A percentile compares a stretch with the other conserved stretches of the same genome.
phyloP scores from a whole-genome alignment of 2,888 invertebrate genomes.

The Cinara cedri region DNA sequence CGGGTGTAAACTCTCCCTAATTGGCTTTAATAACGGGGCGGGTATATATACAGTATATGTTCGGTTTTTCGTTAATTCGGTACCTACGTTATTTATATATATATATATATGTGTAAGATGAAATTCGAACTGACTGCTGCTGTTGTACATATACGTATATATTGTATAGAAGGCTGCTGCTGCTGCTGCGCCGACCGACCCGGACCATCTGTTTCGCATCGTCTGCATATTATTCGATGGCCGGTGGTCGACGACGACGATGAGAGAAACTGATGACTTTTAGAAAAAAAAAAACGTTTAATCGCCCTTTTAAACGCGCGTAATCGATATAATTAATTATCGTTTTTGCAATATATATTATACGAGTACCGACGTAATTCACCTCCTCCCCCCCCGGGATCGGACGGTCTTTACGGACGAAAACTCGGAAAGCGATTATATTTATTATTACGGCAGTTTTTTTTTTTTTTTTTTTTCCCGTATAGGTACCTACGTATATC shows the following conservation, averaged over 20 bases:
- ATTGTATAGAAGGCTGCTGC: background rate
- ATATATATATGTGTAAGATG: background rate
- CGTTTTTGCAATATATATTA: background rate
- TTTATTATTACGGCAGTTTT: no score
- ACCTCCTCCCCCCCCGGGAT: background rate
- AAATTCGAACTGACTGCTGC: background rate
- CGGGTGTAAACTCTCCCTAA: conserved; percentile 12
- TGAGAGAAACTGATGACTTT: background rate
- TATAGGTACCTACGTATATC: no score
- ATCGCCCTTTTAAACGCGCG: conserved; percentile 14
- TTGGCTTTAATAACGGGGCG: conserved; percentile 38
- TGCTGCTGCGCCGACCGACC: background rate
- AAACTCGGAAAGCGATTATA: conserved; percentile 27
- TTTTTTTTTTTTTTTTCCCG: no score
- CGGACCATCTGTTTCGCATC: conserved; percentile 8
- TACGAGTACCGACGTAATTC: no score
- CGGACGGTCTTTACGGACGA: background rate
- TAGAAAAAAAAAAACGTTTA: background rate
- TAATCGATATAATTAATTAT: no score
- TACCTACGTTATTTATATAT: no score
- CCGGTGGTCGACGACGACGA: conserved; percentile 1
- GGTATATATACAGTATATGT: background rate
- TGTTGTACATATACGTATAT: no score
- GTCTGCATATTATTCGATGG: background rate
- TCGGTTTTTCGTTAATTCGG: conserved; percentile 21